These are phyloP conservation scores for Dromaius novaehollandiae DNA, from an alignment of 2,113 vertebrate species.

Conservation along the genomic window DNA sequence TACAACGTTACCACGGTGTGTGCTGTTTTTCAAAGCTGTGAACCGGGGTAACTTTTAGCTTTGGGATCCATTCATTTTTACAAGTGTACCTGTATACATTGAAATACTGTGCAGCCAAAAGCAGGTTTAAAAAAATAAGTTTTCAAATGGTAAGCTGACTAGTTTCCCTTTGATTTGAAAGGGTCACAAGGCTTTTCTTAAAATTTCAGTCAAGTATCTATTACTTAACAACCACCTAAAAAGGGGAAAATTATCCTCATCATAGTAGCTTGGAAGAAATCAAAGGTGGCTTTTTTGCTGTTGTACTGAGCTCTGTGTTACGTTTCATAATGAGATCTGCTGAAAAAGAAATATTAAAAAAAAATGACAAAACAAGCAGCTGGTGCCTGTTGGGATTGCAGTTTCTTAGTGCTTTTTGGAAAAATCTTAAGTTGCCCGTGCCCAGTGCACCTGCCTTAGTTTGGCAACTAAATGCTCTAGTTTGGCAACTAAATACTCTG, in stretches of 20 bases:
- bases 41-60: background rate
- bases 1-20: background rate
- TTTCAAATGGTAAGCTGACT: background rate
- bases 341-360: background rate
- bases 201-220: background rate
- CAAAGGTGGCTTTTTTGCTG: background rate
- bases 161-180: background rate
- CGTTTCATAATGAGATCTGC: background rate
- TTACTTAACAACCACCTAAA: background rate
- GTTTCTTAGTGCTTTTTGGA: background rate
- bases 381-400: background rate
- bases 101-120: background rate
- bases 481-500: background rate
- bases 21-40: background rate
- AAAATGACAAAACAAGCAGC: background rate
- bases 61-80: background rate
- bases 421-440: fast-evolving
- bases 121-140: background rate
- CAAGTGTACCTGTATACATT: background rate
- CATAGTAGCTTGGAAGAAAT: background rate
- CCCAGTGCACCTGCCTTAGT: background rate
- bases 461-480: background rate
- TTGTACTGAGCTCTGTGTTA: background rate
- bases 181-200: background rate
- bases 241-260: background rate